Conservation (phyloP, 2,888 invertebrate genomes). For the Caenorhabditis sp. region DNA sequence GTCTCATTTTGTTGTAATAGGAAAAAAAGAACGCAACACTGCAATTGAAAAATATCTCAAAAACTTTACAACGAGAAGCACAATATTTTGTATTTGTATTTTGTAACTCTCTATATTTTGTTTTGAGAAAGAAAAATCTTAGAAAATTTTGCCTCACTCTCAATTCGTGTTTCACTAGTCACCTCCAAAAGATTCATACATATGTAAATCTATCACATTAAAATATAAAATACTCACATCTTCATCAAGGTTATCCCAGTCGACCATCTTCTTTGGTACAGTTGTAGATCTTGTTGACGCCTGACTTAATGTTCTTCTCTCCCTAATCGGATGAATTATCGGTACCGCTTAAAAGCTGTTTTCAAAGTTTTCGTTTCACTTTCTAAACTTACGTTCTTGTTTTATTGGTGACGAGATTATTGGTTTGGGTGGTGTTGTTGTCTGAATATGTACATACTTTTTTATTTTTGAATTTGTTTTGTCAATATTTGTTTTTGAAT, state of each 20-base stretch:
- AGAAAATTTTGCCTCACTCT: too few relatives aligned
- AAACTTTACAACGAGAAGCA: too few relatives aligned
- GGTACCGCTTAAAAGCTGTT: slow-evolving; percentile 17
- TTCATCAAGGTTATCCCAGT: slow-evolving; percentile 31
- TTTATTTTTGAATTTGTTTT: background rate
- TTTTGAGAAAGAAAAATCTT: too few relatives aligned
- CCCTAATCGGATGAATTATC: slow-evolving; percentile 33
- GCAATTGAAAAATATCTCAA: too few relatives aligned
- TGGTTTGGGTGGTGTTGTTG: slow-evolving; percentile 28
- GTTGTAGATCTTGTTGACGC: background rate
- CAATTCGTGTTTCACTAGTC: too few relatives aligned
- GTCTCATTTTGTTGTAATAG: too few relatives aligned
- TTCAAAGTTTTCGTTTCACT: background rate
- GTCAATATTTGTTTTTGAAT: background rate
- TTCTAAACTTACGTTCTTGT: slow-evolving; percentile 18
- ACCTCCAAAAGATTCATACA: too few relatives aligned
- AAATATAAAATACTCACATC: slow-evolving; percentile 13
- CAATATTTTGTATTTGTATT: too few relatives aligned
- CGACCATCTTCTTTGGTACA: background rate
- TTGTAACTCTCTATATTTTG: too few relatives aligned
- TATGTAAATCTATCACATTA: background rate
- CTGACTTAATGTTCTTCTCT: slow-evolving; percentile 11
- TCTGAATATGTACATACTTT: background rate
- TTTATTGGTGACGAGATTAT: slow-evolving; percentile 24
- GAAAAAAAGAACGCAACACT: too few relatives aligned